These are phyloP conservation scores for Gulo gulo DNA, from an alignment of 2,113 vertebrate genomes.

Conservation along the genomic window DNA sequence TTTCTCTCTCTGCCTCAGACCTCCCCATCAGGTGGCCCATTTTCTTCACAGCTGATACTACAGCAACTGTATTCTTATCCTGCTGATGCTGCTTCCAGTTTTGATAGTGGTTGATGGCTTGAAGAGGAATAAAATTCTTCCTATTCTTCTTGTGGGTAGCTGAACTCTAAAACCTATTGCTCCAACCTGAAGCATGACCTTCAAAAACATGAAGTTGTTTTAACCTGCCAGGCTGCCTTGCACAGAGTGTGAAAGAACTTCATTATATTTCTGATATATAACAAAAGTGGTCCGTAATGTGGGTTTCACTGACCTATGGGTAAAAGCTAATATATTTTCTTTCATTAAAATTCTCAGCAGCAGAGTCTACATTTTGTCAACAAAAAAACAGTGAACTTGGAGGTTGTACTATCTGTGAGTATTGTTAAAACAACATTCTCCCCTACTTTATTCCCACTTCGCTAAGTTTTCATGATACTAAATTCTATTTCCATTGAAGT, in stretches of 20 bases:
- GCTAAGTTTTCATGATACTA: conserved; percentile 44
- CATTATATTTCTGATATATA: conserved; percentile 37
- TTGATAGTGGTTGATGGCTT: background rate
- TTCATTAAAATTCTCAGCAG: conserved; percentile 54
- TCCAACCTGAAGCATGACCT: conserved; percentile 19
- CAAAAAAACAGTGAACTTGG: conserved; percentile 23
- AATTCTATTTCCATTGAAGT: conserved; percentile 53
- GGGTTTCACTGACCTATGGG: background rate
- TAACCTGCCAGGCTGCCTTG: conserved; percentile 19
- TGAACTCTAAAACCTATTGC: conserved; percentile 36
- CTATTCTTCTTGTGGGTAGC: background rate
- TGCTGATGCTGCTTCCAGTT: background rate
- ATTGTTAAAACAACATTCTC: conserved; percentile 33
- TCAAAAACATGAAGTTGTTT: conserved; percentile 55
- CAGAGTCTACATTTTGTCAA: conserved; percentile 40
- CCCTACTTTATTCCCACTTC: conserved; percentile 32
- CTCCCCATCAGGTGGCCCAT: background rate
- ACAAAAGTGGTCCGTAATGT: conserved; percentile 33
- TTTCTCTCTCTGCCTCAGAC: background rate
- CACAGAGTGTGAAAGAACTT: background rate
- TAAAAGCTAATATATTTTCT: conserved; percentile 48
- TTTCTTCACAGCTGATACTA: background rate
- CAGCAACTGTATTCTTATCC: background rate
- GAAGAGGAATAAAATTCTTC: background rate
- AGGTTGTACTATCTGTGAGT: conserved; percentile 1